phyloP scores from a whole-genome alignment of 2,113 vertebrate genomes.

The Phalacrocorax aristotelis region DNA sequence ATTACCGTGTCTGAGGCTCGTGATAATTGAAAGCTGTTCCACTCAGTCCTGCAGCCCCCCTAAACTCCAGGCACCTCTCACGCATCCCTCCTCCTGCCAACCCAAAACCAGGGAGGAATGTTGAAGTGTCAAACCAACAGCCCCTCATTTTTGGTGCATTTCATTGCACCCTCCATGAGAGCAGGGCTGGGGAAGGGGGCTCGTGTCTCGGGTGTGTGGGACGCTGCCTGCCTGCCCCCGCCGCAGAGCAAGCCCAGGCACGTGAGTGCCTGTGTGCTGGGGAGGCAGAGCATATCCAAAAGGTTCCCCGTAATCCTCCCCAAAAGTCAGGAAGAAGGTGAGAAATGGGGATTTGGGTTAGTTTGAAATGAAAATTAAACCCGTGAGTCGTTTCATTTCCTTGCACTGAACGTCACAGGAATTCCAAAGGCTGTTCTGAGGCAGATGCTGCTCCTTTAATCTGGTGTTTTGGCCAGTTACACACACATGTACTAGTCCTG shows the following conservation, averaged over 20 bases:
- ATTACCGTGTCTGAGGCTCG: background rate
- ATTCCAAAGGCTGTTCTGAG: slow-evolving; percentile 1
- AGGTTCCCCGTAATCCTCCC: background rate
- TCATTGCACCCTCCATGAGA: background rate
- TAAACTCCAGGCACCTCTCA: background rate
- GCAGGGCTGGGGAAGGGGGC: background rate
- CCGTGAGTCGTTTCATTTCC: background rate
- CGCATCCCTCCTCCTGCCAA: background rate
- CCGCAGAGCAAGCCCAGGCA: background rate
- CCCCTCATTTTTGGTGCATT: background rate
- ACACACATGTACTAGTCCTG: background rate
- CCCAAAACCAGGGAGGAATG: rapidly evolving
- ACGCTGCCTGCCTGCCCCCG: background rate
- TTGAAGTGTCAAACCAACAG: background rate
- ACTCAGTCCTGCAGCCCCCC: background rate
- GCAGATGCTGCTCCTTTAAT: slow-evolving; percentile 56
- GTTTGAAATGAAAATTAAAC: background rate
- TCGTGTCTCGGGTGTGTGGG: rapidly evolving
- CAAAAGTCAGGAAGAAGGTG: background rate
- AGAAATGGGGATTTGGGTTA: background rate
- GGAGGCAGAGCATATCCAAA: background rate
- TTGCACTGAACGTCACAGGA: background rate
- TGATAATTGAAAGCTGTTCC: slow-evolving; percentile 15
- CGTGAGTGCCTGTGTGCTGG: background rate
- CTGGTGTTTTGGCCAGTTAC: background rate